Base-by-base conservation (phyloP, 30 jellyfish, hydroid and myxozoan species). In the Sanderia malayensis region DNA sequence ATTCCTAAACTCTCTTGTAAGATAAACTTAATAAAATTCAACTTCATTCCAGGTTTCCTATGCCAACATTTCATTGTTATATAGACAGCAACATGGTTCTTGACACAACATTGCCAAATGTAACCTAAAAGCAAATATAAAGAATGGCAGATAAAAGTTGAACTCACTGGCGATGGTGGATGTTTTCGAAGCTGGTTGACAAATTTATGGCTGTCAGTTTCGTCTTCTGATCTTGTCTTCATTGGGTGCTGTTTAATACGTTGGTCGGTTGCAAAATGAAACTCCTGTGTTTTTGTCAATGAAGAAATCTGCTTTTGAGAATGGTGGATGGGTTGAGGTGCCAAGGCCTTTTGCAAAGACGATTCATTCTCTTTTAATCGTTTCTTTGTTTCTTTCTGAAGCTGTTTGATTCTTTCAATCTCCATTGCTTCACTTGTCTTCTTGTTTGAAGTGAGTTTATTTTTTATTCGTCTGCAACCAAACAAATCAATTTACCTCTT, bases 121-220 rank as follows among this genome's bases (percentile, higher is more conserved):
- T n/a, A n/a, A n/a, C n/a, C n/a, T n/a, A n/a, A n/a, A n/a, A n/a
- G n/a, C n/a, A n/a, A n/a, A n/a, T n/a, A n/a, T n/a, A n/a, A n/a
- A n/a, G n/a, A n/a, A n/a, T n/a, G n/a, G n/a, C n/a, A 41, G 15
- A 8, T 41, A 24, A 33, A 25, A 28, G 17, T 19, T 20, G 4
- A 2, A 64, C 88, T 83, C 41, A 89, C 95, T 32, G 96, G 96
- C 9, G 97, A 89, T 24, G 95, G 97, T 4, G 97, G 95, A 47
- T 89, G 97, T 46, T 61, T 71, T 47, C 97, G 64, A 44, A 89
- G 86, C 68, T 89, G 97, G 21, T 67, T 74, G 41, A 53, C 77
- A 57, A 89, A 89, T 11, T 68, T 76, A 15, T 71, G 74, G 23
- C 31, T 27, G 2, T 67, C 76, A 24, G 87, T 44, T 0, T 44